Conservation (phyloP, 2,113 vertebrate genomes). For the Notiomystis cincta region DNA sequence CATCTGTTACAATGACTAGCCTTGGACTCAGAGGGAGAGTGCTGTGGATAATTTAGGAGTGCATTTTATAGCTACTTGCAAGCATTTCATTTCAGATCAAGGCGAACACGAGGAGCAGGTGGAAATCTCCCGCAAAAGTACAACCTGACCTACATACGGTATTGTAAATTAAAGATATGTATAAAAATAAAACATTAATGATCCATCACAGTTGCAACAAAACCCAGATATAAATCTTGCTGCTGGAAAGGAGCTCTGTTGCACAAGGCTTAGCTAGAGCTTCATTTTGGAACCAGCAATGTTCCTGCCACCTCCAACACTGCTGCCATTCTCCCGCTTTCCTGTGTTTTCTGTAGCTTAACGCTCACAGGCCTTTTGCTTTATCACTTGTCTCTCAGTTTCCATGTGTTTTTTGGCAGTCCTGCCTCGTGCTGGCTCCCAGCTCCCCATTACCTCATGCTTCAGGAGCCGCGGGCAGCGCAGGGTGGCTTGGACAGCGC, state of each 20-base stretch:
- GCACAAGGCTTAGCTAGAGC: not conserved
- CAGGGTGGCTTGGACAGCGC: not conserved
- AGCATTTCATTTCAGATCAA: constrained; percentile 30
- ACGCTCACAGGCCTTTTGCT: not conserved
- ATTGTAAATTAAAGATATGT: not conserved
- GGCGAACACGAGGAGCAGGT: not conserved
- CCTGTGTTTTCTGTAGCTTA: not conserved
- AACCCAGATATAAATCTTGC: not conserved
- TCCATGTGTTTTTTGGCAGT: not conserved
- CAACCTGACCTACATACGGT: constrained; percentile 21
- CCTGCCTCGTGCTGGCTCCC: not conserved
- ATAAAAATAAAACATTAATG: constrained; percentile 22
- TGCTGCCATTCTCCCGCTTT: not conserved
- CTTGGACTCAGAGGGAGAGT: constrained; percentile 38
- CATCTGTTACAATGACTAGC: constrained; percentile 45
- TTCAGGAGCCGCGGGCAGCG: not conserved
- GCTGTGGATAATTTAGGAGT: constrained; percentile 30
- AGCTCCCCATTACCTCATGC: constrained; percentile 16
- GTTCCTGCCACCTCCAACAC: not conserved
- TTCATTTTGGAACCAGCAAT: not conserved
- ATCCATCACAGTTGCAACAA: not conserved
- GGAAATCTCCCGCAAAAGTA: not conserved
- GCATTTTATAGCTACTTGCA: constrained; percentile 15
- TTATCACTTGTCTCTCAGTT: not conserved
- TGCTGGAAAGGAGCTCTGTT: not conserved